Base-by-base conservation (phyloP, 2,113 vertebrate genomes). In the Paralichthys olivaceus region DNA sequence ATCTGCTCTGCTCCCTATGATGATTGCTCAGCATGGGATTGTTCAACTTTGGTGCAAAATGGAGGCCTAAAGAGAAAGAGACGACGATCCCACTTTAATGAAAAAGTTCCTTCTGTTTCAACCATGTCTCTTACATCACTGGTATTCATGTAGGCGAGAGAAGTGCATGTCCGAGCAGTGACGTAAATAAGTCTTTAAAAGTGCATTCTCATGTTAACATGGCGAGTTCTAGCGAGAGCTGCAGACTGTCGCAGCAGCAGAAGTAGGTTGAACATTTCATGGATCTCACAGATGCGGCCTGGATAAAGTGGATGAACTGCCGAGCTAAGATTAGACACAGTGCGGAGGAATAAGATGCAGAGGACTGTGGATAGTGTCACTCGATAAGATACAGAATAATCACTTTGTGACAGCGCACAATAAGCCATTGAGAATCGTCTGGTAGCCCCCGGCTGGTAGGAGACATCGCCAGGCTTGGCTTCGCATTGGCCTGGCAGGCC, bases 251-350 rank as follows among this genome's bases (percentile, higher is more conserved):
- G 65, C 75, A 69, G 84, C 40, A 28, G 72, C 61, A 72, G 72
- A 85, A 81, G 69, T 75, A 77, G 85, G 84, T 69, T 23, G 47
- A 80, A 73, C 75, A 84, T 78, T 83, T 86, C 86, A 85, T 26
- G 60, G 77, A 6, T 80, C 71, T 83, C 81, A 80, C 55, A 76
- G 81, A 83, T 88, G 73, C 55, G 28, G 69, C 43, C 28, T 43
- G 56, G 84, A 88, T 85, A 81, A 88, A 80, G 25, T 43, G 56
- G 81, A 88, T 81, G 78, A 88, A 78, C 76, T 67, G 67, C 75
- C 0, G 61, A 64, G 79, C 62, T 66, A 5, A 47, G 84, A 88
- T 85, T 83, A 72, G 86, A 80, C 72, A 84, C 26, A 32, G 71
- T 28, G 8, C 26, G 64, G 25, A 53, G 71, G 67, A 66, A 51